Percentiles rank a stretch among this genome's conserved stretches.
phyloP scores from a whole-genome alignment of 2,113 vertebrate genomes.

The Lamprotornis superbus region DNA sequence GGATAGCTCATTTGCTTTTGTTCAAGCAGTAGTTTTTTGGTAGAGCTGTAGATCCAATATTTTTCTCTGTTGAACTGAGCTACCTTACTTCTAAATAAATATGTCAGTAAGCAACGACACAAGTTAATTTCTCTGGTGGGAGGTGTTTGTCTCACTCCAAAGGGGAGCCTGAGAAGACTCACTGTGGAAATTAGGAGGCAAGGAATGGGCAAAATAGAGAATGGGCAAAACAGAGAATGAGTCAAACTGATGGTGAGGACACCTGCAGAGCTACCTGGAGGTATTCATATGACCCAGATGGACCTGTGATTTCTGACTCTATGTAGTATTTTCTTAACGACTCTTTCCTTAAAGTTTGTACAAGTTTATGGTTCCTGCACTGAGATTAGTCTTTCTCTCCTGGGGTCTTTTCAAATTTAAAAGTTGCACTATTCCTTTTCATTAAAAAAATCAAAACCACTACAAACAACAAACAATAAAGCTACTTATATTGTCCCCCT shows the following conservation, averaged over 20 bases:
- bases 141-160: background rate
- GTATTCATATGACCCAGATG: background rate
- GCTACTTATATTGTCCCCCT: background rate
- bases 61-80: background rate
- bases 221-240: background rate
- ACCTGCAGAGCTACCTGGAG: background rate
- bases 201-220: background rate
- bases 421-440: background rate
- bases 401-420: background rate
- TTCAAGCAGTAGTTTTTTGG: slow-evolving; percentile 26
- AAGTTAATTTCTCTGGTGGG: background rate
- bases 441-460: background rate
- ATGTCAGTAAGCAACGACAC: background rate
- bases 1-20: slow-evolving; percentile 34
- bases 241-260: background rate
- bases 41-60: background rate
- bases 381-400: background rate
- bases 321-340: background rate
- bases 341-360: background rate
- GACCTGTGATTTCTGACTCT: background rate
- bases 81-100: slow-evolving; percentile 11
- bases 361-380: background rate
- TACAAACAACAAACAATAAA: background rate
- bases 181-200: background rate
- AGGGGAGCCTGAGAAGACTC: background rate